phyloP scores from a whole-genome alignment of 2,113 vertebrate species.

The Eublepharis macularius region DNA sequence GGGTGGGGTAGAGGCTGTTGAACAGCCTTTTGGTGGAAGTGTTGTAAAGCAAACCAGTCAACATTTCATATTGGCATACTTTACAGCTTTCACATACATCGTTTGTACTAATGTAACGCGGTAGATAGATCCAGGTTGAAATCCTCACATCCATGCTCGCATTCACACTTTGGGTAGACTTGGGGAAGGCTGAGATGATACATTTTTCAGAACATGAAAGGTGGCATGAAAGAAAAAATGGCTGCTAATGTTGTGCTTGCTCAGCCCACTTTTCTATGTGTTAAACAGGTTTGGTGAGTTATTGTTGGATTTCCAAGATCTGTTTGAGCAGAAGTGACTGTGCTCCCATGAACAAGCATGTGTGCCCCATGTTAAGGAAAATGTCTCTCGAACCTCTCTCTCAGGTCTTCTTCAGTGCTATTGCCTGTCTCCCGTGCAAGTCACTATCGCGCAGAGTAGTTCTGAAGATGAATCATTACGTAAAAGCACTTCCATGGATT shows the following conservation, averaged over 20 bases:
- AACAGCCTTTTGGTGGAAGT: not conserved
- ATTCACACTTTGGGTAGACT: not conserved
- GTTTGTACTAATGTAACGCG: not conserved
- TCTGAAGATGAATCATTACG: too few relatives aligned
- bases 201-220: not conserved
- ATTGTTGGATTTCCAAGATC: not conserved
- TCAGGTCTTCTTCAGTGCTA: not conserved
- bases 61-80: not conserved
- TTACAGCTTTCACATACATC: not conserved
- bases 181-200: not conserved
- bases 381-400: not conserved
- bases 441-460: too few relatives aligned
- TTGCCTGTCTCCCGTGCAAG: not conserved
- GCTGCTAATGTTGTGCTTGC: not conserved
- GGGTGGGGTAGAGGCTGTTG: too few relatives aligned
- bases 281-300: not conserved
- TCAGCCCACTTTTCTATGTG: too few relatives aligned
- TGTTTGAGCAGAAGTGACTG: not conserved
- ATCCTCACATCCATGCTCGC: too few relatives aligned
- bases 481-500: too few relatives aligned
- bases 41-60: not conserved
- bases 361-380: not conserved
- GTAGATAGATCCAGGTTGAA: not conserved
- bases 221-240: not conserved
- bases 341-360: not conserved